Evolutionary conservation across 2,888 invertebrate species (phyloP).

Genomic region (Agonum fuliginosum): DNA sequence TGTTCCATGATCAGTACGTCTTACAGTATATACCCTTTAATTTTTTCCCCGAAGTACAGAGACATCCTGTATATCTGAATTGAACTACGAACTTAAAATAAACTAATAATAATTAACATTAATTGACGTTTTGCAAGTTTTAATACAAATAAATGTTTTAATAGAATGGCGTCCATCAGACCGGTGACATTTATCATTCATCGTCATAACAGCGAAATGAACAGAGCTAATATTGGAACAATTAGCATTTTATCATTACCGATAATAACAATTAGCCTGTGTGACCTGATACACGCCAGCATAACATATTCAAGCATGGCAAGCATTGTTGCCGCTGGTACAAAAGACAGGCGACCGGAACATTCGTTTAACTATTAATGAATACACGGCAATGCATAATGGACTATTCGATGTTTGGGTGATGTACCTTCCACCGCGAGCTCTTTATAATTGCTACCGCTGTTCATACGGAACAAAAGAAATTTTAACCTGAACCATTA

Average conservation of each 20-base stretch:
- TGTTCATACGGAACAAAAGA: slow-evolving; percentile 12
- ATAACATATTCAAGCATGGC: slow-evolving; percentile 3
- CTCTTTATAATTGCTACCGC: neutral
- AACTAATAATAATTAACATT: no score
- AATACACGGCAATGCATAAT: slow-evolving; percentile 16
- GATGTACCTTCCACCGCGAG: neutral
- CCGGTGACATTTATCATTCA: neutral
- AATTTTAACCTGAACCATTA: neutral
- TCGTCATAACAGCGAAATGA: slow-evolving; percentile 1
- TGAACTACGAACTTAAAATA: no score
- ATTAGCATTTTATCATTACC: slow-evolving; percentile 12
- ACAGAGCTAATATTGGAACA: slow-evolving; percentile 11
- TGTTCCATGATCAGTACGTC: no score
- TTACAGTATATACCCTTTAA: no score
- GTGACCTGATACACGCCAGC: neutral
- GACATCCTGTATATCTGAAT: no score
- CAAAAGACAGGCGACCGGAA: slow-evolving; percentile 23
- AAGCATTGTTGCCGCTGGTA: neutral
- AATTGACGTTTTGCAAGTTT: no score
- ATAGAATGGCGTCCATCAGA: no score
- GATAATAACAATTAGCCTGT: slow-evolving; percentile 12
- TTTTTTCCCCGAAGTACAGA: no score
- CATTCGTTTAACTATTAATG: slow-evolving; percentile 26
- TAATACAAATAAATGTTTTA: neutral
- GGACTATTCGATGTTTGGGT: neutral